Evolutionary conservation across 92 coral and sea anemone species (phyloP).

Genomic region (Zoanthus solanderi): DNA sequence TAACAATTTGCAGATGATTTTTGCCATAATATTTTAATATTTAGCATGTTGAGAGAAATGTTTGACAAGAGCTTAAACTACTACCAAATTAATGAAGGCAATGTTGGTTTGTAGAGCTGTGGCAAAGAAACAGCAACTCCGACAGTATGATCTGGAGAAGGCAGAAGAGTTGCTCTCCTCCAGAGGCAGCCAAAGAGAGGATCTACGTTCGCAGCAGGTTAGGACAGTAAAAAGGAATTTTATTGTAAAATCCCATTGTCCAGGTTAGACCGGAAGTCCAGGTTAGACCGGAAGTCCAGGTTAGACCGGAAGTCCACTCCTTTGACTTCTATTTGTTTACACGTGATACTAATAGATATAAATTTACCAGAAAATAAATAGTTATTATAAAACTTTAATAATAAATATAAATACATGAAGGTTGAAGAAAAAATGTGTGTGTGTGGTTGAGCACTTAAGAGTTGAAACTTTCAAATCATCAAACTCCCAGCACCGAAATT

Average conservation of each 20-base stretch:
- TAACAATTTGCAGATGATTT: no score
- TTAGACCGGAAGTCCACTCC: neutral
- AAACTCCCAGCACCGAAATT: no score
- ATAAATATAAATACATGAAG: no score
- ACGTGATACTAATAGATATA: no score
- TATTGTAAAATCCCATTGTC: neutral
- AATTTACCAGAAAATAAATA: no score
- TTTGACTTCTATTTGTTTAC: no score
- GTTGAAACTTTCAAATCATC: no score
- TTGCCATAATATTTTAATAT: neutral
- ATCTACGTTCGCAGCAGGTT: conserved; percentile 84
- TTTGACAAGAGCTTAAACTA: no score
- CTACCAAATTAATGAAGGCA: no score
- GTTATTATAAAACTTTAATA: no score
- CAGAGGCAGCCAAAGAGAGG: conserved; percentile 83
- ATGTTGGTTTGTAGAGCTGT: conserved; percentile 68
- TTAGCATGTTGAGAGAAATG: neutral
- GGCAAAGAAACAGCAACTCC: conserved; percentile 90
- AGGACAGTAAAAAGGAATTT: neutral
- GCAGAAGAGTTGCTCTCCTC: conserved; percentile 83
- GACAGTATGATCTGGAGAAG: conserved; percentile 95
- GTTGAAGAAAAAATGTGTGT: no score
- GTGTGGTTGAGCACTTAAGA: no score
- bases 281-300: neutral
- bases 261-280: neutral